Evolutionary conservation across 2,888 invertebrate genomes (phyloP).

Genomic region (Ophonus ardosiacus): DNA sequence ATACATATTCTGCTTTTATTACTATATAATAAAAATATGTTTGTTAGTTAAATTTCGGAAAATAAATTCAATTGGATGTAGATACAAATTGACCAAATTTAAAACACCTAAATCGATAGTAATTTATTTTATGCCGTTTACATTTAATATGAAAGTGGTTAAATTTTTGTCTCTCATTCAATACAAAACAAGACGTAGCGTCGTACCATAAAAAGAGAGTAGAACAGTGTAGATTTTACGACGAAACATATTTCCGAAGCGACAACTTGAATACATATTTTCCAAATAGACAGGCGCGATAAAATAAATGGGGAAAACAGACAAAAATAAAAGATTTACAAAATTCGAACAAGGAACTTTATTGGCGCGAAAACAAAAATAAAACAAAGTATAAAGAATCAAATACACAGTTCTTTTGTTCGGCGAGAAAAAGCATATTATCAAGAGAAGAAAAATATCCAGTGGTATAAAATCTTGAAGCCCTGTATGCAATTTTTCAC

Average conservation of each 20-base stretch:
- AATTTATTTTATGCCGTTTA: background rate
- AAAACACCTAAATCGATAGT: background rate
- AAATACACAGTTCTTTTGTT: conserved; percentile 37
- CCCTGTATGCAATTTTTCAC: conserved; percentile 44
- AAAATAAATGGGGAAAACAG: conserved; percentile 38
- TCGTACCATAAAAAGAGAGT: conserved; percentile 30
- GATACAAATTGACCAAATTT: too few species aligned
- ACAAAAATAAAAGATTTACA: conserved; percentile 45
- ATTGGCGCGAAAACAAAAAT: conserved; percentile 45
- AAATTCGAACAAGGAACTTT: conserved; percentile 40
- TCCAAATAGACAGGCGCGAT: conserved; percentile 44
- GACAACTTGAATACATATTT: conserved; percentile 48
- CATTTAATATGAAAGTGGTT: conserved; percentile 11
- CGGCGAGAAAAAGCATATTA: conserved; percentile 28
- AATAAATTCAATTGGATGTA: too few species aligned
- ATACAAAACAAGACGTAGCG: background rate
- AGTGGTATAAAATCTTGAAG: conserved; percentile 33
- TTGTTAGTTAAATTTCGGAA: too few species aligned
- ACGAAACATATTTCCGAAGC: conserved; percentile 24
- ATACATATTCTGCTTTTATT: too few species aligned
- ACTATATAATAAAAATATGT: too few species aligned
- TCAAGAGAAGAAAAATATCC: conserved; percentile 39
- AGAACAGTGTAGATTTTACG: conserved; percentile 37
- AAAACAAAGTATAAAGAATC: conserved; percentile 41
- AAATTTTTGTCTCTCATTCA: conserved; percentile 11